Evolutionary conservation across 2,113 vertebrate species (phyloP).

Genomic region (Forbesichthys agassizii): DNA sequence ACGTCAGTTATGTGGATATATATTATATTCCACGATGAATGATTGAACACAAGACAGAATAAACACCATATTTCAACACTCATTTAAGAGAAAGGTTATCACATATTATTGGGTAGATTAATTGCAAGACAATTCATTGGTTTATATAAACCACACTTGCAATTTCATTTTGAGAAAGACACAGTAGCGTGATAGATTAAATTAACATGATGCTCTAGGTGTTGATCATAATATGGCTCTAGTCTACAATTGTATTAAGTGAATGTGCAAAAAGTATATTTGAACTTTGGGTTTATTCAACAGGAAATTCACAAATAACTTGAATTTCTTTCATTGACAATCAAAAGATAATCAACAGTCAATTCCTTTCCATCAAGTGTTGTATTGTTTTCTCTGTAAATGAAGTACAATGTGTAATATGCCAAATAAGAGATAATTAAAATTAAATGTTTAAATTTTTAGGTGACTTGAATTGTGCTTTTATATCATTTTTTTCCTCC

Average conservation of each 20-base stretch:
- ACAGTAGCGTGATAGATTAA: neutral
- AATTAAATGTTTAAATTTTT: conserved; percentile 48
- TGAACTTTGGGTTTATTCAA: conserved; percentile 9
- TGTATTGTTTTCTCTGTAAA: conserved; percentile 24
- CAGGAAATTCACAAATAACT: conserved; percentile 2
- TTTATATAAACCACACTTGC: neutral
- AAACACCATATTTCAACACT: neutral
- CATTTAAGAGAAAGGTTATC: neutral
- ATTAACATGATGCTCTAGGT: neutral
- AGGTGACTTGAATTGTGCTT: conserved; percentile 53
- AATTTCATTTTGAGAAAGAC: neutral
- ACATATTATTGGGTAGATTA: neutral
- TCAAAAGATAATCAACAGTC: conserved; percentile 23
- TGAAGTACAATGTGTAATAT: conserved; percentile 6
- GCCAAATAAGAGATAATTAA: conserved; percentile 11
- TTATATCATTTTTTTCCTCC: conserved; percentile 39
- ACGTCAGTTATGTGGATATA: conserved; percentile 13
- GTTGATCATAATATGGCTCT: neutral
- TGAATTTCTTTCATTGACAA: conserved; percentile 46
- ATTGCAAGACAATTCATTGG: neutral
- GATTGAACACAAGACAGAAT: neutral
- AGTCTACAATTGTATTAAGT: neutral
- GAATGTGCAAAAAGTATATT: neutral
- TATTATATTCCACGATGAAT: neutral
- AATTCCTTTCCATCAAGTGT: conserved; percentile 1